Base-by-base conservation (phyloP, 2,888 invertebrate genomes). In the Acrobasis suavella region DNA sequence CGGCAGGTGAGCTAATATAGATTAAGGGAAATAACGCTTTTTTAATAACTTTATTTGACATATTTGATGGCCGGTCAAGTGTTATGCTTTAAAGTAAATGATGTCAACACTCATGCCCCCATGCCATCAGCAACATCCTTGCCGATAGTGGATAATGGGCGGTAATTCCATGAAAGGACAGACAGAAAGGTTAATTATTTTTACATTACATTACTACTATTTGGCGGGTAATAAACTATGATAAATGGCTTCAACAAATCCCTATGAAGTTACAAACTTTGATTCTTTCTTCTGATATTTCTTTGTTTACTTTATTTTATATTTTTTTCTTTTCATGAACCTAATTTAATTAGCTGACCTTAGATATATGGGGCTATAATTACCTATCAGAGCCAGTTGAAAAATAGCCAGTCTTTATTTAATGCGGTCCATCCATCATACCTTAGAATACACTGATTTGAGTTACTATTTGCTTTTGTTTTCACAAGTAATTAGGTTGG, bases 321-420 rank as follows among this genome's bases (percentile, higher is more conserved):
- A 16, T 6, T 1, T 3, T 17, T 9, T 10, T 50, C 2, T 50
- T 50, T 22, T n/a, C 17, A 9, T 15, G 46, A 46, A 46, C 46
- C 46, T 3, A 0, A 46, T 14, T 6, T 46, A 46, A 46, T 72
- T 75, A 80, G 77, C 79, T 80, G 77, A 78, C 75, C 70, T 74
- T 46, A 46, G 46, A 39, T 72, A 71, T n/a, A 52, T n/a, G n/a
- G n/a, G 74, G 75, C 71, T 72, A 69, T 80, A 81, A 80, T 78
- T 76, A 79, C 71, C 73, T 77, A 79, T 76, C 72, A 72, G 73
- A 68, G 72, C 70, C 62, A 62, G 69, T 78, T 80, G 82, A 85
- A 81, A 81, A 80, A 85, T 81, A 74, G 67, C 75, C 76, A 71
- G 73, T 75, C 76, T 82, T 84, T 82, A 75, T 79, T 82, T 79